Percentiles rank a stretch among this genome's conserved stretches.
Conservation (phyloP, 2,797 vertebrate species). For the Microcaecilia unicolor region DNA sequence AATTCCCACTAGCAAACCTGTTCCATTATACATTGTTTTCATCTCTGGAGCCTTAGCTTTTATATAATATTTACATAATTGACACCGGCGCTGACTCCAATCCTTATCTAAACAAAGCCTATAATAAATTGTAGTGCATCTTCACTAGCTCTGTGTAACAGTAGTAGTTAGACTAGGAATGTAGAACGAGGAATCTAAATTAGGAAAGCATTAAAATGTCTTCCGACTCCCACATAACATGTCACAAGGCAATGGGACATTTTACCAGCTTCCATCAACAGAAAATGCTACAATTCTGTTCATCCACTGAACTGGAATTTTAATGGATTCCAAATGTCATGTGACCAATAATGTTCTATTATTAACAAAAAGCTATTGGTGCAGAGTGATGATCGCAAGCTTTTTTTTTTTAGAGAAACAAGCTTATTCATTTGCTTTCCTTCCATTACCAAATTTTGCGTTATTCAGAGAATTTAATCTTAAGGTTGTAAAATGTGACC, state of each 20-base stretch:
- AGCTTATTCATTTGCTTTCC: conserved; percentile 16
- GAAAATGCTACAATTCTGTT: conserved; percentile 16
- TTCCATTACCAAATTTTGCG: conserved; percentile 5
- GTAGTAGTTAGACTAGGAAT: conserved; percentile 10
- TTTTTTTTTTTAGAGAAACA: conserved; percentile 13
- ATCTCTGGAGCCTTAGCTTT: conserved; percentile 27
- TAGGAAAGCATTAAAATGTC: conserved; percentile 5
- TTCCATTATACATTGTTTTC: conserved; percentile 32
- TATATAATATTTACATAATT: conserved; percentile 30
- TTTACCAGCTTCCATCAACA: conserved; percentile 9
- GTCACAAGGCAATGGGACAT: conserved; percentile 5
- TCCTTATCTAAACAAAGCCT: conserved; percentile 30
- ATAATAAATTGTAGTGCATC: conserved; percentile 37
- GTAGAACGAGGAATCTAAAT: conserved; percentile 11
- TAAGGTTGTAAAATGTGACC: too few species aligned
- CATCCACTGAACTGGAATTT: conserved; percentile 27
- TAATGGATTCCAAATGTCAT: conserved; percentile 25
- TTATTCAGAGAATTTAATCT: conserved; percentile 1
- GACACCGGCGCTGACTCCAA: conserved; percentile 35
- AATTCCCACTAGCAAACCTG: conserved; percentile 22
- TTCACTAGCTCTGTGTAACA: conserved; percentile 30
- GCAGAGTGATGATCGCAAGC: conserved; percentile 19
- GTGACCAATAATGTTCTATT: conserved; percentile 7
- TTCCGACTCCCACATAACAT: conserved; percentile 8
- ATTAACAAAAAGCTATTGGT: conserved; percentile 15